phyloP scores from a whole-genome alignment of 1,140 invertebrate genomes.

The Rhyzopertha dominica region DNA sequence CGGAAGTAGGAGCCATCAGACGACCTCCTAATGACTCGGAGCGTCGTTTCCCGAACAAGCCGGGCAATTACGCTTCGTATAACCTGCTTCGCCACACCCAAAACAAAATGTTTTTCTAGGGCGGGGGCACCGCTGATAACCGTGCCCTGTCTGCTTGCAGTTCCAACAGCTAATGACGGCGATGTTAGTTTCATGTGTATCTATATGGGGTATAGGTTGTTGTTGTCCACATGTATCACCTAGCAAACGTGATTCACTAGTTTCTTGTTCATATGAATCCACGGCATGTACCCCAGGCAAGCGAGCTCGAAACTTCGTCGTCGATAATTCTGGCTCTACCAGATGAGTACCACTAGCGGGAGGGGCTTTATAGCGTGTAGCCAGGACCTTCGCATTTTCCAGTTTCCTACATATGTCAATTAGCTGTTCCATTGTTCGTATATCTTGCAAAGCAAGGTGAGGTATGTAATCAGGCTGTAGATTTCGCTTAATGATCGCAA shows the following conservation, averaged over 20 bases:
- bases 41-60: no score
- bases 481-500: no score
- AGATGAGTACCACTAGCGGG: neutral
- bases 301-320: neutral
- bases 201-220: no score
- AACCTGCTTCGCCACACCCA: no score
- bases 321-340: conserved; percentile 16
- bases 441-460: conserved; percentile 5
- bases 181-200: no score
- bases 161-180: conserved; percentile 1
- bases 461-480: neutral
- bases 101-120: neutral
- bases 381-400: neutral
- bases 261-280: neutral
- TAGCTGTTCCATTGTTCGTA: neutral
- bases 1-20: no score
- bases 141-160: neutral
- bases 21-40: no score
- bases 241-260: no score
- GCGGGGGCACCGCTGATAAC: neutral
- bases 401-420: conserved; percentile 1
- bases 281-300: neutral
- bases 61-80: no score
- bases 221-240: no score
- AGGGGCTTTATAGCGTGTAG: neutral